phyloP scores from a whole-genome alignment of 64 coral and sea anemone genomes.

The Montipora efflorescens region DNA sequence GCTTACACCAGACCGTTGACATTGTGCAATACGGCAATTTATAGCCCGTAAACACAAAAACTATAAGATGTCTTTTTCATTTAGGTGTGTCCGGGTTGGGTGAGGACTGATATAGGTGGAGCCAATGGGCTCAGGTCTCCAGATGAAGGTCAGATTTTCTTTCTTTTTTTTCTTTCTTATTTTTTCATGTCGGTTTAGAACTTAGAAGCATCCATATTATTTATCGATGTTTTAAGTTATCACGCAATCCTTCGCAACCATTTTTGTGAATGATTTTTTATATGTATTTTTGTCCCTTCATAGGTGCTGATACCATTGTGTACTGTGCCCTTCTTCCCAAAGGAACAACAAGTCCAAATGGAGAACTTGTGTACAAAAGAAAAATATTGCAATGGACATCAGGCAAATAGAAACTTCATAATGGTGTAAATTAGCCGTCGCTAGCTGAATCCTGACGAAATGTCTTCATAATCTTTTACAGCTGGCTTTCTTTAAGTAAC shows the following conservation, averaged over 20 bases:
- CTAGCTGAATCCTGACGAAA: not conserved
- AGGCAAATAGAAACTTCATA: slow-evolving; percentile 45
- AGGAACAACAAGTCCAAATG: slow-evolving; percentile 66
- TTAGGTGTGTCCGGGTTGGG: slow-evolving; percentile 91
- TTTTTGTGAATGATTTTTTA: no score
- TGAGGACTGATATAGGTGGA: slow-evolving; percentile 83
- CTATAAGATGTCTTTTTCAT: not conserved
- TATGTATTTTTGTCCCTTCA: not conserved
- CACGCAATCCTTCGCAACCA: no score
- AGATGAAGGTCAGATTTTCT: slow-evolving; percentile 60
- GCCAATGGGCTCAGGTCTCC: slow-evolving; percentile 15
- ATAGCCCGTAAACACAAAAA: not conserved
- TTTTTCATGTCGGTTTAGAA: no score
- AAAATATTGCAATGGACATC: slow-evolving; percentile 37
- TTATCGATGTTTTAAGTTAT: no score
- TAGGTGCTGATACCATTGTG: slow-evolving; percentile 64
- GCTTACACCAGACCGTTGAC: no score
- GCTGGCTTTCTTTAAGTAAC: no score
- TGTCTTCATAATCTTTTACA: no score
- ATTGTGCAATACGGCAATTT: no score
- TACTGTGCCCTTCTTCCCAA: slow-evolving; percentile 64
- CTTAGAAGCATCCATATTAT: no score
- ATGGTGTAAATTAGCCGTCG: not conserved
- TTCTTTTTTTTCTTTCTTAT: not conserved
- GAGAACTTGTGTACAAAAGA: slow-evolving; percentile 44